Evolutionary conservation across 2,113 vertebrate species (phyloP).

Genomic region (Dicentrarchus labrax): DNA sequence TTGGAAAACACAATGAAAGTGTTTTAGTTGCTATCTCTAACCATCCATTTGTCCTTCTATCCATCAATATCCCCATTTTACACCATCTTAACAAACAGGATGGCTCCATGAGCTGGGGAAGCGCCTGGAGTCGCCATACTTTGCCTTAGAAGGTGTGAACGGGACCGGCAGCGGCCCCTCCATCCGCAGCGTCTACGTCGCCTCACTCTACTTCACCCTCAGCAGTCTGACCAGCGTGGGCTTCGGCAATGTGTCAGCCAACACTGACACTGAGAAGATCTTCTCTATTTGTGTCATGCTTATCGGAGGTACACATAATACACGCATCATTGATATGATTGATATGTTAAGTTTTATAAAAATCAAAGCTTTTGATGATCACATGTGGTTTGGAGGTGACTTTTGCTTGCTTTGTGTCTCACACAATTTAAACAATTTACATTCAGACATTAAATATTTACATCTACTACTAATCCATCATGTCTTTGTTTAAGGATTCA

Average conservation of each 20-base stretch:
- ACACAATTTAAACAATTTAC: no score
- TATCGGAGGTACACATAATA: conserved; percentile 88
- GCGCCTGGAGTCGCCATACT: conserved; percentile 93
- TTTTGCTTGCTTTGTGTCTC: no score
- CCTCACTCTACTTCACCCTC: conserved; percentile 97
- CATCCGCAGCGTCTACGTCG: conserved; percentile 94
- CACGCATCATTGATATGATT: not conserved
- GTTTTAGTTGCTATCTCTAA: not conserved
- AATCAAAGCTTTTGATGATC: not conserved
- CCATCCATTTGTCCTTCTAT: not conserved
- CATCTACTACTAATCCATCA: not conserved
- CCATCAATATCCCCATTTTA: not conserved
- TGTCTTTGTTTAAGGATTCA: conserved; percentile 4
- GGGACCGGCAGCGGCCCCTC: conserved; percentile 86
- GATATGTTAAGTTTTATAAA: not conserved
- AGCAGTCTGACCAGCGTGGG: conserved; percentile 99
- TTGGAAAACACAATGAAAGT: not conserved
- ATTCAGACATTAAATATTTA: no score
- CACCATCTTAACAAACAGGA: conserved; percentile 79
- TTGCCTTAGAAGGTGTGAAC: conserved; percentile 82
- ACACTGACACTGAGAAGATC: conserved; percentile 97
- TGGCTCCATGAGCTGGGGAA: conserved; percentile 98
- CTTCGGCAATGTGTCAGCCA: conserved; percentile 98
- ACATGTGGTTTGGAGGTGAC: conserved; percentile 4
- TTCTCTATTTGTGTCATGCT: conserved; percentile 99